Base-by-base conservation (phyloP, 2,797 vertebrate genomes). In the Eulemur mongoz region DNA sequence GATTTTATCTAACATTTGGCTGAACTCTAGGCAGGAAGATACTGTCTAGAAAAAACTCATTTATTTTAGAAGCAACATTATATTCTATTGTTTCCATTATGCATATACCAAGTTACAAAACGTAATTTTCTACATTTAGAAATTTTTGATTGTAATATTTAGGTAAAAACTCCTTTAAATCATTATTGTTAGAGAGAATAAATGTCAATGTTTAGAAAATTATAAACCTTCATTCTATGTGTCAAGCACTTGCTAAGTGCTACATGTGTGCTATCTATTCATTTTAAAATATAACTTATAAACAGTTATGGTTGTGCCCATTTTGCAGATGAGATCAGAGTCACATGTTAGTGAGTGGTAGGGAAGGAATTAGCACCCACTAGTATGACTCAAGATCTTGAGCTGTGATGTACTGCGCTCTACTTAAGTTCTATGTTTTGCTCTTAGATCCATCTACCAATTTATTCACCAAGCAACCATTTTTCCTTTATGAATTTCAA, bases 1-100 rank as follows among this genome's bases (percentile, higher is more conserved):
- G 40, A 93, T 50, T 2, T 67, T 91, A 73, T 76, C 11, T 83
- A 50, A 52, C 38, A 48, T 90, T 85, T 92, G 93, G 15, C 32
- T 48, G 17, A 94, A 80, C 14, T 38, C 27, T 75, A 76, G n/a
- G 10, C 70, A 57, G 8, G 2, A 91, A 95, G 25, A 14, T 91
- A 43, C 52, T 88, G 93, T 94, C 32, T 96, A 81, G 65, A 90
- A 92, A 95, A 32, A 89, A 35, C 22, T 80, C 40, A 95, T 38
- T 94, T 87, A 76, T 83, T 93, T 92, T 63, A 91, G 23, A 80
- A 69, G 5, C 11, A 93, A 79, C 35, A 89, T 70, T 94, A 65
- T 86, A 84, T 97, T 72, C 38, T 61, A 20, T 82, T 48, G 35
- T 85, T 95, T 89, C 63, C 45, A 61, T 45, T 81, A 73, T 23